Percentiles rank a stretch among this genome's conserved stretches.
Evolutionary conservation across 2,888 invertebrate genomes (phyloP).

Genomic region (Eurytoma californica): DNA sequence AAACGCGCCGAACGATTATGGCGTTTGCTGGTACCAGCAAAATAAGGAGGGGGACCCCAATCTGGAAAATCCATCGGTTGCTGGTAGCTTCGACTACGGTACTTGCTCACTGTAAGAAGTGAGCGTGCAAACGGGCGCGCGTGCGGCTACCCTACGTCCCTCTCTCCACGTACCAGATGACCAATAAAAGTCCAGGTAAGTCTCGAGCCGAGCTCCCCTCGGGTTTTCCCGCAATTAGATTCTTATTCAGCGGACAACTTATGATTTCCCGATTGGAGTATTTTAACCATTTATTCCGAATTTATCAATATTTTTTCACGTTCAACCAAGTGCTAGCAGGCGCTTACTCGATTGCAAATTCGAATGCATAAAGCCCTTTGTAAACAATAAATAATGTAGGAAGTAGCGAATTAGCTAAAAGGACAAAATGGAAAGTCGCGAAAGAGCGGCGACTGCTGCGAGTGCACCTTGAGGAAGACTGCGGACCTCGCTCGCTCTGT

Average conservation of each 20-base stretch:
- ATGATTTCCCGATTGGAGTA: too few relatives aligned
- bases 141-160: background rate
- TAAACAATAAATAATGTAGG: too few relatives aligned
- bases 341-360: conserved; percentile 18
- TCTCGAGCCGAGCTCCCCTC: background rate
- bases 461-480: conserved; percentile 2
- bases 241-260: too few relatives aligned
- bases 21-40: conserved; percentile 47
- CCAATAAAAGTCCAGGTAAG: background rate
- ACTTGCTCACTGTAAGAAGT: too few relatives aligned
- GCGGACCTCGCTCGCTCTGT: background rate
- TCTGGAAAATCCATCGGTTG: conserved; percentile 23
- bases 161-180: background rate
- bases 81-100: background rate
- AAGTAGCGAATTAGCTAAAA: background rate
- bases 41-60: conserved; percentile 1
- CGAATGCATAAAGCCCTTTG: background rate
- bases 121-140: background rate
- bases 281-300: background rate
- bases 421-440: background rate
- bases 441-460: background rate
- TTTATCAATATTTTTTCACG: conserved; percentile 33
- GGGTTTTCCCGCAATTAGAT: too few relatives aligned
- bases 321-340: too few relatives aligned
- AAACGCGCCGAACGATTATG: conserved; percentile 41